Conservation (phyloP, 2,888 invertebrate genomes). For the Harpalus rubripes region DNA sequence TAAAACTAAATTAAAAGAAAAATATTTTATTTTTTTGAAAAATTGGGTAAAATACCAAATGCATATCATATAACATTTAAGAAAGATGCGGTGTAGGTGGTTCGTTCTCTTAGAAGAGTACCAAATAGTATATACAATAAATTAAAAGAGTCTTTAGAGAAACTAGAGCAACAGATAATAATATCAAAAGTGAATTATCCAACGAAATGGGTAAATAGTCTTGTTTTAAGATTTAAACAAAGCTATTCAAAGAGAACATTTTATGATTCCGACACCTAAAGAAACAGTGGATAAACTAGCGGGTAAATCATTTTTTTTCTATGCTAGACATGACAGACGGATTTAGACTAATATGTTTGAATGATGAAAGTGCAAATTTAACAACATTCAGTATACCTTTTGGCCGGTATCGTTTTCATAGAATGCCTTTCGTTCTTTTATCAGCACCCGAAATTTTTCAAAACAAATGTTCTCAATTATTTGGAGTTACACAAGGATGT, state of each 20-base stretch:
- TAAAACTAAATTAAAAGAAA: too few species aligned
- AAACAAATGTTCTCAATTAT: not conserved
- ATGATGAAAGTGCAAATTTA: constrained; percentile 17
- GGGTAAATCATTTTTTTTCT: not conserved
- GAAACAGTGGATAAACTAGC: not conserved
- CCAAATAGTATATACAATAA: too few species aligned
- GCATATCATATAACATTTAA: too few species aligned
- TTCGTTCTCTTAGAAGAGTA: too few species aligned
- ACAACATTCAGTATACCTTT: constrained; percentile 24
- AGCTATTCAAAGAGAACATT: not conserved
- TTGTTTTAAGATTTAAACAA: not conserved
- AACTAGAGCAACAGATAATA: too few species aligned
- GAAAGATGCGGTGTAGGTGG: too few species aligned
- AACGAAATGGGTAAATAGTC: not conserved
- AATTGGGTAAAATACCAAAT: too few species aligned
- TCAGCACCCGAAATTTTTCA: constrained; percentile 47
- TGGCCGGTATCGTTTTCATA: constrained; percentile 13
- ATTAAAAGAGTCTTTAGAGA: too few species aligned
- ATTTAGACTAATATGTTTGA: not conserved
- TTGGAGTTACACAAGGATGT: constrained; percentile 16
- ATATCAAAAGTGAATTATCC: not conserved
- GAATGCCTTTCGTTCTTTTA: constrained; percentile 26
- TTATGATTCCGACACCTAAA: not conserved
- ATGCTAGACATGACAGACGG: not conserved
- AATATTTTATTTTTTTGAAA: too few species aligned